Evolutionary conservation across 2,797 vertebrate genomes (phyloP).

Genomic region (Acropternis orthonyx): DNA sequence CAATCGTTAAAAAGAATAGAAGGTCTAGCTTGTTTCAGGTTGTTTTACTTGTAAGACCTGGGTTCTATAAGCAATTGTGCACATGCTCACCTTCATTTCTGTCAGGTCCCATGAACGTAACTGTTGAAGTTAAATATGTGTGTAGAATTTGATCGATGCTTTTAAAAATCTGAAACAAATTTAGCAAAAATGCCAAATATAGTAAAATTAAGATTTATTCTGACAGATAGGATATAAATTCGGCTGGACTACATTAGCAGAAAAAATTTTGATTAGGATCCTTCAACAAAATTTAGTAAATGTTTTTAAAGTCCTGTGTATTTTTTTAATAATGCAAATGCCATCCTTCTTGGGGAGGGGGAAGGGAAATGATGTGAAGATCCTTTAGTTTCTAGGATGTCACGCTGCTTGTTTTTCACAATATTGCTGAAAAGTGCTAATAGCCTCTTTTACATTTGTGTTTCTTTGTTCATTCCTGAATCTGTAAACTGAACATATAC

Average conservation of each 20-base stretch:
- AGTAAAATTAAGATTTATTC: constrained; percentile 1
- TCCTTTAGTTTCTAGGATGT: neutral
- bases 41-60: neutral
- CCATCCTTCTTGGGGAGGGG: neutral
- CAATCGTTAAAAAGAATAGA: neutral
- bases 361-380: neutral
- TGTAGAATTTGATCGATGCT: neutral
- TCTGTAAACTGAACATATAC: neutral
- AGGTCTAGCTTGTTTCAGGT: neutral
- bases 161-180: neutral
- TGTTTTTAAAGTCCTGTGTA: neutral
- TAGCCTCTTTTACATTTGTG: neutral
- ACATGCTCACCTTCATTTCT: neutral
- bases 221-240: neutral
- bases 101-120: neutral
- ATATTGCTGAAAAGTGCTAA: neutral
- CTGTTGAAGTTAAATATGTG: neutral
- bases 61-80: neutral
- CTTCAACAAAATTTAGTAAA: neutral
- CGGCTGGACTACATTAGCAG: neutral
- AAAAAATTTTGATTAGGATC: neutral
- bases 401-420: neutral
- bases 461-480: neutral
- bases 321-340: constrained; percentile 3
- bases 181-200: constrained; percentile 1